A percentile compares a stretch with the other conserved stretches of the same genome.
These are phyloP conservation scores for Pollenia griseotomentosa DNA, from an alignment of 2,888 invertebrate genomes.

Conservation along the genomic window DNA sequence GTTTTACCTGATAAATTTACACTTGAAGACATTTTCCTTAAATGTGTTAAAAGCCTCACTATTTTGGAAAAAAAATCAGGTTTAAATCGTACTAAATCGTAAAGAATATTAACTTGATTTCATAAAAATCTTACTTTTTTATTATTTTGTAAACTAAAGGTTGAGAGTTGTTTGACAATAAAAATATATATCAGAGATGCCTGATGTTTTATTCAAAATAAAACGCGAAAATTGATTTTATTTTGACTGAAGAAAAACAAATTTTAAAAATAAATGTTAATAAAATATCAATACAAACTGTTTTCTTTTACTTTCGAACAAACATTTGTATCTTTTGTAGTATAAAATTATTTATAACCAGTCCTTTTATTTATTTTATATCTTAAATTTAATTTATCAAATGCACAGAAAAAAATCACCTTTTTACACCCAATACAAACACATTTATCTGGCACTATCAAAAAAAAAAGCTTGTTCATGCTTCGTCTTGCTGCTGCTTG, in stretches of 20 bases:
- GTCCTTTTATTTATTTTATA: no score
- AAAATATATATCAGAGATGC: no score
- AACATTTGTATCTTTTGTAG: no score
- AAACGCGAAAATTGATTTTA: no score
- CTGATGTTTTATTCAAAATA: no score
- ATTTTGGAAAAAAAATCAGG: conserved; percentile 16
- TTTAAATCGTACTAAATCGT: conserved; percentile 20
- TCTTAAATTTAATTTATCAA: no score
- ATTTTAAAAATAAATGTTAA: no score
- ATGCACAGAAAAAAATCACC: background rate
- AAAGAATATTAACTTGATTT: background rate
- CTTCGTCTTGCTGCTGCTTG: conserved; percentile 21
- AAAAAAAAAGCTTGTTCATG: conserved; percentile 3
- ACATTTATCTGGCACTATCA: conserved; percentile 21
- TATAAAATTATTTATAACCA: no score
- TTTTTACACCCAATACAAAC: background rate
- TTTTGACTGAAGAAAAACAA: no score
- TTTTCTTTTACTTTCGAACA: no score
- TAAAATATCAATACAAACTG: no score
- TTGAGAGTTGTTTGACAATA: background rate
- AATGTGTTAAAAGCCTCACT: conserved; percentile 57
- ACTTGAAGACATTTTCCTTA: conserved; percentile 72
- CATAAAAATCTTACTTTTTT: conserved; percentile 48
- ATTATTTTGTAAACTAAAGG: background rate
- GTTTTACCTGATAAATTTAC: conserved; percentile 74